Conservation (phyloP, 2,113 vertebrate genomes). For the Channa argus region DNA sequence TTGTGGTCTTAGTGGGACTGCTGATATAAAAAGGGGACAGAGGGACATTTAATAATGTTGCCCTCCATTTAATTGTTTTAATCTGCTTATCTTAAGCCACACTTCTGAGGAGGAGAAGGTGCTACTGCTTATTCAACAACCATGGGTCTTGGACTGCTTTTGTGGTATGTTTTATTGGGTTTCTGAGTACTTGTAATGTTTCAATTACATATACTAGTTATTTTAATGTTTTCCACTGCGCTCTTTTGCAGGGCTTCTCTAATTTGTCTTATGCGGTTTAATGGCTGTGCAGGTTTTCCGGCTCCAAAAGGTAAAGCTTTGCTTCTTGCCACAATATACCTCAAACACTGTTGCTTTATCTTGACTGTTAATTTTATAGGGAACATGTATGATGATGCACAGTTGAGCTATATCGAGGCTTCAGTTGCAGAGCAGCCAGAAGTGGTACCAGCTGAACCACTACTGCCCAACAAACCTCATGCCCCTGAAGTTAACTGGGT, state of each 20-base stretch:
- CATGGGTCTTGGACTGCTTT: constrained; percentile 56
- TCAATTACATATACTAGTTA: not conserved
- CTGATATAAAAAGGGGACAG: constrained; percentile 29
- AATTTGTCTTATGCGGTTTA: constrained; percentile 35
- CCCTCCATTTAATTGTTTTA: not conserved
- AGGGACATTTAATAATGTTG: not conserved
- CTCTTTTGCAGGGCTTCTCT: constrained; percentile 41
- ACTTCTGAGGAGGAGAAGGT: constrained; percentile 11
- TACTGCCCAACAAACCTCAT: fast-evolving
- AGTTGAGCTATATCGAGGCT: not conserved
- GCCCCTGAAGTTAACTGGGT: fast-evolving
- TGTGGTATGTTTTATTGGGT: constrained; percentile 33
- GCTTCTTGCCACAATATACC: no score
- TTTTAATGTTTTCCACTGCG: not conserved
- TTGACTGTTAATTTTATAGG: constrained; percentile 1
- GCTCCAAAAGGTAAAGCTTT: constrained; percentile 6
- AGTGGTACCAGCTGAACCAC: fast-evolving
- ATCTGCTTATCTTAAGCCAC: not conserved
- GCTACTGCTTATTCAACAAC: constrained; percentile 1
- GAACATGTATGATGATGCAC: not conserved
- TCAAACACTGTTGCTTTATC: not conserved
- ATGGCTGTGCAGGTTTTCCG: not conserved
- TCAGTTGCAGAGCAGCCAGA: not conserved
- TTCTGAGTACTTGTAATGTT: not conserved
- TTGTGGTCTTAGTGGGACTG: constrained; percentile 3